Evolutionary conservation across 2,888 invertebrate species (phyloP).

Genomic region (Phortica magna): DNA sequence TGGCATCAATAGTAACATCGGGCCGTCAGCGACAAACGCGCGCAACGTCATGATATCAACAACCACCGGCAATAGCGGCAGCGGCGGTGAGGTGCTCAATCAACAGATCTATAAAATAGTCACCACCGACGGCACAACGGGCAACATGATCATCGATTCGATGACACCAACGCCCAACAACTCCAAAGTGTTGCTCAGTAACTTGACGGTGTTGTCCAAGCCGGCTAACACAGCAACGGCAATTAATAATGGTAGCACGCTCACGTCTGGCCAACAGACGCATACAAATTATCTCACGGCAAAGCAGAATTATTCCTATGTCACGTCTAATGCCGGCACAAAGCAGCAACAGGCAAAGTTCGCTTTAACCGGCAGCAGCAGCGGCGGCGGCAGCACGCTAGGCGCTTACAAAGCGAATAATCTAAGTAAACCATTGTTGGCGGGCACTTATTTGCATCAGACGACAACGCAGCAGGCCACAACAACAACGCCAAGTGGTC

Average conservation of each 20-base stretch:
- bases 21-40: slow-evolving; percentile 19
- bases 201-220: slow-evolving; percentile 76
- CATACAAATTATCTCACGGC: slow-evolving; percentile 57
- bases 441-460: slow-evolving; percentile 38
- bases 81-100: slow-evolving; percentile 72
- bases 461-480: slow-evolving; percentile 45
- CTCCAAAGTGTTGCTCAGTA: slow-evolving; percentile 76
- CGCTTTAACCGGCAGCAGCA: slow-evolving; percentile 34
- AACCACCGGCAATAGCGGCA: slow-evolving; percentile 61
- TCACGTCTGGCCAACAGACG: slow-evolving; percentile 47
- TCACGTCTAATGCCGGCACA: slow-evolving; percentile 64
- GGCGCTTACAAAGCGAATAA: slow-evolving; percentile 43
- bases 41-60: slow-evolving; percentile 64
- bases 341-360: slow-evolving; percentile 50
- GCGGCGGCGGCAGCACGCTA: background rate
- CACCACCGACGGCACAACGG: slow-evolving; percentile 74
- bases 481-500: slow-evolving; percentile 56
- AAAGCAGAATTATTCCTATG: slow-evolving; percentile 66
- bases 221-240: slow-evolving; percentile 47
- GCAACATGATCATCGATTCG: slow-evolving; percentile 76
- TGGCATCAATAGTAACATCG: background rate
- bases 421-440: slow-evolving; percentile 17
- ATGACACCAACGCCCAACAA: slow-evolving; percentile 63
- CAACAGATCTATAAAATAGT: slow-evolving; percentile 78
- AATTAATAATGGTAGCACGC: slow-evolving; percentile 44